These are phyloP conservation scores for Heliornis fulica DNA, from an alignment of 2,113 vertebrate genomes.

Conservation along the genomic window DNA sequence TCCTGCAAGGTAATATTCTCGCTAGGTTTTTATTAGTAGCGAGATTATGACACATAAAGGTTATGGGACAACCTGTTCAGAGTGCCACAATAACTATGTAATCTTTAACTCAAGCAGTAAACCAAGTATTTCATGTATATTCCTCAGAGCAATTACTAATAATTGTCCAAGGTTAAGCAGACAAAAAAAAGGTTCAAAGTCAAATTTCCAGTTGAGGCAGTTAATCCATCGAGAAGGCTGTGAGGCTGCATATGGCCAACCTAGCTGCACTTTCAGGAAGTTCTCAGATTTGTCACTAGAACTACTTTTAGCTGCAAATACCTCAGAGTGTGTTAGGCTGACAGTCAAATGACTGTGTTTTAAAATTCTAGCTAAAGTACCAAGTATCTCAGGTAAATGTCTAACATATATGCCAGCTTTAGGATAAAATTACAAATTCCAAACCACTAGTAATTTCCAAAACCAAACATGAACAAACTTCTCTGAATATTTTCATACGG, in stretches of 20 bases:
- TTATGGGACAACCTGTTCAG: background rate
- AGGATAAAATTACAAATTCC: background rate
- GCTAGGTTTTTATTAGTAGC: background rate
- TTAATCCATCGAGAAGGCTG: background rate
- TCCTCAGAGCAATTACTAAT: background rate
- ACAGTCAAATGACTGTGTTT: background rate
- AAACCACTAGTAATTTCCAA: background rate
- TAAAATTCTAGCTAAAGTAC: background rate
- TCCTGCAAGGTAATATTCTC: background rate
- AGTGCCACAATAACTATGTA: background rate
- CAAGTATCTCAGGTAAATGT: background rate
- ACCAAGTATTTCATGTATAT: background rate
- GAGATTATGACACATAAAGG: background rate
- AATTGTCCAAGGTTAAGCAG: background rate
- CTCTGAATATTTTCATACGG: background rate
- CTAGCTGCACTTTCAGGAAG: background rate
- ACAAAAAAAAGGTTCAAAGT: background rate
- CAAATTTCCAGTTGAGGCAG: background rate
- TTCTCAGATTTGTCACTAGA: background rate
- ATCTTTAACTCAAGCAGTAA: background rate
- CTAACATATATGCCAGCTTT: background rate
- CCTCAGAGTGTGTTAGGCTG: background rate
- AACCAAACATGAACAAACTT: background rate
- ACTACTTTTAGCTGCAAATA: background rate
- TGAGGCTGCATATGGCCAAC: background rate